Evolutionary conservation across 1,140 invertebrate species (phyloP).

Genomic region (Chlorops oryzae): DNA sequence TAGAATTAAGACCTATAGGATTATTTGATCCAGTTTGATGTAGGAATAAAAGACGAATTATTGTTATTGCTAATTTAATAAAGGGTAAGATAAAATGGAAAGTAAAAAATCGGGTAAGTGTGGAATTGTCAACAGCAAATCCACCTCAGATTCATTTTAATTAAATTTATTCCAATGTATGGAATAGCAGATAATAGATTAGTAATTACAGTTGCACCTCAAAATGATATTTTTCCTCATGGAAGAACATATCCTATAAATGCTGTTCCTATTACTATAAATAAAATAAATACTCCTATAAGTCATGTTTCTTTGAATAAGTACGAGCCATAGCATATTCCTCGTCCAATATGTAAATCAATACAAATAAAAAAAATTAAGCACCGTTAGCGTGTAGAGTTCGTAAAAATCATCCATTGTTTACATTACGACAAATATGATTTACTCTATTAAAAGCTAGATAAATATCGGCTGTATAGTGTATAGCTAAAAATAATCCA

Average conservation of each 20-base stretch:
- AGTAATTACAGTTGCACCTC: too few relatives aligned
- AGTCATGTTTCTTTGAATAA: too few relatives aligned
- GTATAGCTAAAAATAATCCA: conserved; percentile 55
- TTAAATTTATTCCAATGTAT: conserved; percentile 63
- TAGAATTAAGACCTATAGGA: conserved; percentile 53
- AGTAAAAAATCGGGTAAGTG: conserved; percentile 62
- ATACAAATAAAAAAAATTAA: conserved; percentile 53
- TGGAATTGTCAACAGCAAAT: too few relatives aligned
- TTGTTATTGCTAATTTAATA: conserved; percentile 52
- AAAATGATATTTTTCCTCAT: conserved; percentile 65
- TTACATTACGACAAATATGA: too few relatives aligned
- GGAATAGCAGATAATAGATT: too few relatives aligned
- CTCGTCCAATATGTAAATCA: conserved; percentile 52
- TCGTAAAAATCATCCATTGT: too few relatives aligned
- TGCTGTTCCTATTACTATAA: conserved; percentile 56
- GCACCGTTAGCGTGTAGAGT: too few relatives aligned
- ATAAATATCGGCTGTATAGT: conserved; percentile 52
- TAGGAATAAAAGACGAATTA: conserved; percentile 56
- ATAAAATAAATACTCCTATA: conserved; percentile 52
- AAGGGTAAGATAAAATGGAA: conserved; percentile 63
- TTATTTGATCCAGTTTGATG: conserved; percentile 58
- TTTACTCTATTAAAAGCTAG: conserved; percentile 54
- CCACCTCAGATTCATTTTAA: conserved; percentile 65
- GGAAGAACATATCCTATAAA: conserved; percentile 63
- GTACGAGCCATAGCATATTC: too few relatives aligned